These are phyloP conservation scores for Myrmophylax atrothorax DNA, from an alignment of 2,113 vertebrate genomes.

Conservation along the genomic window DNA sequence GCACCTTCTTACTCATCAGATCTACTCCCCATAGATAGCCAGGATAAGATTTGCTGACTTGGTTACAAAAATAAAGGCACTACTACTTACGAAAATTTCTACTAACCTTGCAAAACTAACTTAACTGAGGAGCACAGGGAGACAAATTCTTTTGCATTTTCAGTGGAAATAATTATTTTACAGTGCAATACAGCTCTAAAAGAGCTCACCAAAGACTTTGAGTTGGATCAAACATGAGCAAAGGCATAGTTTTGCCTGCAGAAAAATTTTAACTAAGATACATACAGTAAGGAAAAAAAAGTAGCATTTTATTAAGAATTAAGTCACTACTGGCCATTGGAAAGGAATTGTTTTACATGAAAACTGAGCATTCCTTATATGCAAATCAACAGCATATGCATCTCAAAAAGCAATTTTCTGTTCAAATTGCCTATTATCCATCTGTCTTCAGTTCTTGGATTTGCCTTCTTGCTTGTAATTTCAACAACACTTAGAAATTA, in stretches of 20 bases:
- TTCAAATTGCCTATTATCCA: neutral
- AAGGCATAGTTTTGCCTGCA: neutral
- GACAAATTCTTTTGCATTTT: neutral
- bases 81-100: slow-evolving; percentile 49
- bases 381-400: neutral
- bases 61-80: slow-evolving; percentile 48
- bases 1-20: slow-evolving; percentile 62
- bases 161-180: neutral
- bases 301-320: neutral
- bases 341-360: neutral
- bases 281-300: neutral
- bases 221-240: neutral
- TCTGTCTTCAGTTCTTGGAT: neutral
- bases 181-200: neutral
- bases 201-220: neutral
- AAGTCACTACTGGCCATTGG: neutral
- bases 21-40: slow-evolving; percentile 42
- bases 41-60: slow-evolving; percentile 60
- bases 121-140: slow-evolving; percentile 11
- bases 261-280: neutral
- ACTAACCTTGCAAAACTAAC: slow-evolving; percentile 54
- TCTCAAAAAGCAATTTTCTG: neutral
- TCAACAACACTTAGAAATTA: neutral
- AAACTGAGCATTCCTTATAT: neutral
- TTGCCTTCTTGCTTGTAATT: neutral